Evolutionary conservation across 2,113 vertebrate species (phyloP), one percentile per base, ranked within the genome.

Genomic region (Brachionichthys hirsutus): DNA sequence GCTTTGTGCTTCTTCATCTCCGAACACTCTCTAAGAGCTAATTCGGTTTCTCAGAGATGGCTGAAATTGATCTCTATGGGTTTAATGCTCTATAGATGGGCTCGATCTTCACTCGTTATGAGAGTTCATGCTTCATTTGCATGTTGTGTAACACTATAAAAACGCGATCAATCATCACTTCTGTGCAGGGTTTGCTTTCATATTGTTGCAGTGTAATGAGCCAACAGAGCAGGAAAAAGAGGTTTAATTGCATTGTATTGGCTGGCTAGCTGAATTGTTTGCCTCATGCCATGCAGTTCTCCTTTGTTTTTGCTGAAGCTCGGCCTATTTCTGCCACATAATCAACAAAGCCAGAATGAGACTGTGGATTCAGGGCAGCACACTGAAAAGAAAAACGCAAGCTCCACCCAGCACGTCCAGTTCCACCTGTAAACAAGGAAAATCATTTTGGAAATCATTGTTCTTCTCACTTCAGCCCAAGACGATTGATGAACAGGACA

Each of bases 291-390:
- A 53, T 48, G 41, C 41, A 36, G 16, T 34, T 41, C 18, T 49
- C 30, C 53, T 70, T 18, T n/a, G n/a, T 46, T 40, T 16, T 36
- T 24, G 18, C 48, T 16, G 1, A 4, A 16, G 15, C 10, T 36
- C 49, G 51, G 46, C 34, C 36, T 7, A 16, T 3, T 46, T 73
- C 46, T 53, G 22, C 30, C 16, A 36, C 69, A 60, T 30, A 30
- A 6, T 30, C 24, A 30, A 8, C 24, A 30, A 30, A 30, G 24
- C 24, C 24, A 30, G 24, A 30, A 30, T 30, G 24, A 30, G 24
- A 30, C 8, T 30, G 36, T 40, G 36, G 8, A 19, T 42, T 68
- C 15, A 51, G n/a, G 1, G 8, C 53, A 41, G 16, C 48, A 50
- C 22, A 7, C 47, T 24, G 58, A 24, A 14, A 40, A 19, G 17